phyloP scores from a whole-genome alignment of 2,888 invertebrate genomes.

The Harpalus rubripes region DNA sequence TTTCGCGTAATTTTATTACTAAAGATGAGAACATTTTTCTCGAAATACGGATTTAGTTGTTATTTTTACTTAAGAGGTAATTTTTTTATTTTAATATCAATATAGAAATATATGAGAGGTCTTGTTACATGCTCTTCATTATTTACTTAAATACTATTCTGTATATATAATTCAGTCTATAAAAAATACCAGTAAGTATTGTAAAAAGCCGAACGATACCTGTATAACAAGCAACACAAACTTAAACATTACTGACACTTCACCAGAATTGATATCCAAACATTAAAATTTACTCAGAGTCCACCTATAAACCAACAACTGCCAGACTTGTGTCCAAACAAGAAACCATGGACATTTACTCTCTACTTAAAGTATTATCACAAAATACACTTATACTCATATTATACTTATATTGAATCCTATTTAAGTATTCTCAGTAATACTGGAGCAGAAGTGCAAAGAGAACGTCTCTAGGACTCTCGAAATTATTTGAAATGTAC shows the following conservation, averaged over 20 bases:
- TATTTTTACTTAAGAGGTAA: too few relatives aligned
- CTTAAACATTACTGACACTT: slow-evolving; percentile 35
- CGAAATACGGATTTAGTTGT: too few relatives aligned
- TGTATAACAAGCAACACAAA: slow-evolving; percentile 30
- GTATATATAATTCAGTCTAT: neutral
- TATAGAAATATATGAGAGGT: too few relatives aligned
- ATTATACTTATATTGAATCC: neutral
- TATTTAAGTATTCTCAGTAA: neutral
- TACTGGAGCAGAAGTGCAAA: neutral
- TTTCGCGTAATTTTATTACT: too few relatives aligned
- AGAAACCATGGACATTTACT: slow-evolving; percentile 14
- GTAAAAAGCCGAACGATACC: slow-evolving; percentile 16
- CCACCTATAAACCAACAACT: slow-evolving; percentile 1
- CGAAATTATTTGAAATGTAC: neutral
- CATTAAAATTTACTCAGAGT: slow-evolving; percentile 30
- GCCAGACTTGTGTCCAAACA: slow-evolving; percentile 18
- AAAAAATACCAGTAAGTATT: slow-evolving; percentile 8
- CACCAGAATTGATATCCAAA: slow-evolving; percentile 40
- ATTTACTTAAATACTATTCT: too few relatives aligned
- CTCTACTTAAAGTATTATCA: neutral
- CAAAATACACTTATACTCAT: neutral
- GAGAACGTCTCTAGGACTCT: neutral
- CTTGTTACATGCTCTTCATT: too few relatives aligned
- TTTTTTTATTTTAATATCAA: too few relatives aligned
- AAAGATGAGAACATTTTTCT: too few relatives aligned